Base-by-base conservation (phyloP, 2,888 invertebrate genomes). In the Lithosia quadra region DNA sequence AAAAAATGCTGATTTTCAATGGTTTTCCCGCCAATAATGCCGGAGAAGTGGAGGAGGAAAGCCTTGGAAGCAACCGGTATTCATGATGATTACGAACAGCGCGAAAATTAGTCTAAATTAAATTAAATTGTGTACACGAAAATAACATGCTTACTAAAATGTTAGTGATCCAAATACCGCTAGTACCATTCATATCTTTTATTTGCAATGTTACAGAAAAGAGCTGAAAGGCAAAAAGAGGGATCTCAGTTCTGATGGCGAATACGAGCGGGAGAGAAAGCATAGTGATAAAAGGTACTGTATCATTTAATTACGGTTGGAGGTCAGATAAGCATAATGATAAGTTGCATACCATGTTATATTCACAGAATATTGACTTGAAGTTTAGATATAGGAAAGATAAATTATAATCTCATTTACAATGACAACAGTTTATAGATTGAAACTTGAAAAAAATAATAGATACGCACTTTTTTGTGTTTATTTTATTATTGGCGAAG, bases 231-330 rank as follows among this genome's bases (percentile, higher is more conserved):
- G 88, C 68, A 95, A 95, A 88, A 95, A 95, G 85, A 89, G 95
- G 71, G 95, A 95, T 73, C 88, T 91, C 72, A 95, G 95, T 84
- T 93, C 95, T 13, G 95, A 95, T 57, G 92, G 92, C 58, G 95
- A 95, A 77, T 95, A 94, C 82, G 95, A 95, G 49, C 91, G 94
- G 84, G 95, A 95, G 36, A 91, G 94, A 84, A 95, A 95, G 85
- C 95, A 95, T 77, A 85, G 85, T 78, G 95, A 95, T 67, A 95
- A 94, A 81, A 94, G 94, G 95, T 95, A 89, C 49, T 53, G 21
- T 33, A 33, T 49, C 15, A 28, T 63, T 63, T 53, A 43, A 71
- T 68, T n/a, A 66, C 49, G 56, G 34, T 69, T 49, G 58, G 21
- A 39, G n/a, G 11, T 36, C 4, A 65, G 11, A 22, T 56, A n/a